Percentiles rank a stretch among this genome's conserved stretches.
Conservation (phyloP, 2,888 invertebrate species). For the Pristionchus exspectatus region DNA sequence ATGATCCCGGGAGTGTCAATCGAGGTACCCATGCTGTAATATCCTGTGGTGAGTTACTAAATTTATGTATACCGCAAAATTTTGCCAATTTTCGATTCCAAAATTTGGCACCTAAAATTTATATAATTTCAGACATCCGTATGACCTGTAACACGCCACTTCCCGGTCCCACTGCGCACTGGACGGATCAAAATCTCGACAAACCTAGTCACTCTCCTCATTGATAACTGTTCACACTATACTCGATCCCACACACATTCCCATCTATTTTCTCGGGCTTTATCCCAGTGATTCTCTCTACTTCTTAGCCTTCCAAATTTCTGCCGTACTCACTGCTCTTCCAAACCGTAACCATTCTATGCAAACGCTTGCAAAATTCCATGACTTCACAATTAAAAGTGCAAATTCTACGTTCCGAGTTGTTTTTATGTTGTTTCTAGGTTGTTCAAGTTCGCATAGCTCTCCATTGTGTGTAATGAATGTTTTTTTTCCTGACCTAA, state of each 20-base stretch:
- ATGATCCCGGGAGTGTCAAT: constrained; percentile 21
- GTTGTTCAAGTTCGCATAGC: constrained; percentile 40
- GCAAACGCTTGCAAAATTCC: neutral
- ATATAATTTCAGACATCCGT: constrained; percentile 25
- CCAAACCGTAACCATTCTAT: constrained; percentile 19
- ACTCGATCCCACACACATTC: constrained; percentile 1
- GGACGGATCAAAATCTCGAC: constrained; percentile 33
- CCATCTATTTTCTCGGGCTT: constrained; percentile 34
- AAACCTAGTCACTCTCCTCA: constrained; percentile 21
- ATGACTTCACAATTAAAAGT: constrained; percentile 39
- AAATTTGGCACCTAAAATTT: neutral
- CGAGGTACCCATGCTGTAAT: neutral
- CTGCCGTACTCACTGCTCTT: neutral
- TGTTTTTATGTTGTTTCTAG: constrained; percentile 37
- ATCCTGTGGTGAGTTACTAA: constrained; percentile 32
- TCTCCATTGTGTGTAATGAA: constrained; percentile 38
- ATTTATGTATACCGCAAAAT: neutral
- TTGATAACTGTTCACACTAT: neutral
- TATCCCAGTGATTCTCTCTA: neutral
- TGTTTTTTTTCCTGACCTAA: constrained; percentile 10
- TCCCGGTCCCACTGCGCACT: constrained; percentile 42
- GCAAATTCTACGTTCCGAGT: constrained; percentile 46
- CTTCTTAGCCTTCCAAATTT: constrained; percentile 9
- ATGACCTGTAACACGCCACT: neutral
- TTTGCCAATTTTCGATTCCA: neutral